A percentile compares a stretch with the other conserved stretches of the same genome.
These are phyloP conservation scores for Andrena dorsata DNA, from an alignment of 2,888 invertebrate genomes.

Conservation along the genomic window DNA sequence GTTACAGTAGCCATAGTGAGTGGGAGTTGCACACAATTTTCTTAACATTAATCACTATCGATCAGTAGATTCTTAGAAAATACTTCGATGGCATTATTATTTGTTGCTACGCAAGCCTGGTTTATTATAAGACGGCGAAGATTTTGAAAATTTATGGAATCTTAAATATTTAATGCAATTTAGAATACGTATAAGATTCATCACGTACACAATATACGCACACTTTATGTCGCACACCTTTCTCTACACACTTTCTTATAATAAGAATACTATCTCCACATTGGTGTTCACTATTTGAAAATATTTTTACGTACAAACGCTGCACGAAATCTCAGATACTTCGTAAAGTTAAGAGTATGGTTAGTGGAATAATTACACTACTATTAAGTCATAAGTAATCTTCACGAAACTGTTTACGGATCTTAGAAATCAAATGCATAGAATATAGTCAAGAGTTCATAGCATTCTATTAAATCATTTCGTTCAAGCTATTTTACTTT, in stretches of 20 bases:
- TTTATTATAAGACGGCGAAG: slow-evolving; percentile 30
- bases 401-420: not conserved
- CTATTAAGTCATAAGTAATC: not conserved
- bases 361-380: slow-evolving; percentile 19
- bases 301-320: slow-evolving; percentile 22
- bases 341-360: not conserved
- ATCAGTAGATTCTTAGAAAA: slow-evolving; percentile 54
- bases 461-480: slow-evolving; percentile 19
- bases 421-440: slow-evolving; percentile 18
- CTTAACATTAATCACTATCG: slow-evolving; percentile 42
- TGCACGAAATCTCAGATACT: slow-evolving; percentile 42
- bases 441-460: slow-evolving; percentile 21
- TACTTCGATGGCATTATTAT: slow-evolving; percentile 44
- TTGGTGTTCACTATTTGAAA: slow-evolving; percentile 25
- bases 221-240: slow-evolving; percentile 17
- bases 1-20: slow-evolving; percentile 75
- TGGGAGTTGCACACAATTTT: slow-evolving; percentile 71
- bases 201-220: slow-evolving; percentile 18
- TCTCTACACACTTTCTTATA: slow-evolving; percentile 7
- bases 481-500: slow-evolving; percentile 41
- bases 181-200: slow-evolving; percentile 14
- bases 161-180: slow-evolving; percentile 14
- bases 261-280: slow-evolving; percentile 9
- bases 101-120: slow-evolving; percentile 58
- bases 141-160: not conserved